Evolutionary conservation across 2,113 vertebrate genomes (phyloP), one percentile per base, ranked within the genome.

Genomic region (Strix aluco): DNA sequence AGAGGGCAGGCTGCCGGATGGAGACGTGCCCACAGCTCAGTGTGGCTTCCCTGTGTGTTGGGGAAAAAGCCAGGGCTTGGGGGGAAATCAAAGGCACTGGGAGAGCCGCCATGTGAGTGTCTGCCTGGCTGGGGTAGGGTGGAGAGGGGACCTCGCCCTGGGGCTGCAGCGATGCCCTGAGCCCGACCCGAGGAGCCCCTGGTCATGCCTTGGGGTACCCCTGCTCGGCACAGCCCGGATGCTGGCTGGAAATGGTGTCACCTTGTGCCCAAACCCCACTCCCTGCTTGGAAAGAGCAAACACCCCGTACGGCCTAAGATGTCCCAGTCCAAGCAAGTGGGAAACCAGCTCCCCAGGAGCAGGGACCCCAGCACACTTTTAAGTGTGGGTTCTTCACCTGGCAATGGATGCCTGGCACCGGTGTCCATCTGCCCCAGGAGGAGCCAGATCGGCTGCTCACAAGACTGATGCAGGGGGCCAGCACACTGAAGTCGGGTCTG

Each of bases 1-100:
- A 95, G 91, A 82, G 36, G 86, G 93, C 86, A 94, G 83, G 72
- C 85, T 71, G 95, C 86, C 13, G 90, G 93, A 92, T 83, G 96
- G 93, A 96, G 93, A 90, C 3, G 9, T 92, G 92, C 88, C 88
- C 14, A 0, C 0, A 7, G 88, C 81, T 58, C 91, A 18, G 77
- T 9, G 6, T 7, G 65, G 83, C 91, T 92, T 74, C 90, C 85
- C 90, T 4, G 30, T 8, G 17, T 1, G 29, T 57, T 55, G 42
- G 44, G 74, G 85, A 70, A 86, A 81, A 63, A 88, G 74, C 84
- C 2, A 42, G 17, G 47, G 57, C 62, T 86, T 34, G 65, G 61
- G 58, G 10, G 29, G 32, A 69, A 66, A 88, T 65, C n/a, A 86
- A 95, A 94, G 85, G 65, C 2, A 0, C 63, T 52, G 36, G 40